Evolutionary conservation across 2,797 vertebrate genomes (phyloP).

Genomic region (Argyrosomus regius): DNA sequence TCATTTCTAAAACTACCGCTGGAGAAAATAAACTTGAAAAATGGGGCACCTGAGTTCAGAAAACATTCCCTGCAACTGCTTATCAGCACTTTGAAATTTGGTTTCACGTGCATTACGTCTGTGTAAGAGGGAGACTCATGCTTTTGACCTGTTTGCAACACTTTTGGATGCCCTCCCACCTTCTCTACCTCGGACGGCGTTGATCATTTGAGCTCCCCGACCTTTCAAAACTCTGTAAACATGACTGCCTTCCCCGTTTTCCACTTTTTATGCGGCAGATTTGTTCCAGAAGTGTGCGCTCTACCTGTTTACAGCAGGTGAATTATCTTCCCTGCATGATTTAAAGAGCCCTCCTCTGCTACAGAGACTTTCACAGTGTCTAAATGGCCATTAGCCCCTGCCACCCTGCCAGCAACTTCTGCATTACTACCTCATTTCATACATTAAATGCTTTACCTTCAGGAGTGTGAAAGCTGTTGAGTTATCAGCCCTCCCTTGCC

Average conservation of each 20-base stretch:
- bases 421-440: constrained; percentile 81
- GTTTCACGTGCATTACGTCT: constrained; percentile 3
- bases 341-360: constrained; percentile 10
- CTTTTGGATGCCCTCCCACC: background rate
- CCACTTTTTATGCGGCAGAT: constrained; percentile 20
- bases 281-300: constrained; percentile 34
- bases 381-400: constrained; percentile 54
- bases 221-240: background rate
- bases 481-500: constrained; percentile 61
- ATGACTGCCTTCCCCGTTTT: background rate
- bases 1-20: background rate
- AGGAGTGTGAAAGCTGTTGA: constrained; percentile 69
- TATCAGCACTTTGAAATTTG: constrained; percentile 37
- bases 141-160: constrained; percentile 18
- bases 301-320: constrained; percentile 75
- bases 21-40: background rate
- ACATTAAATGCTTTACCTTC: constrained; percentile 79
- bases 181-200: constrained; percentile 10
- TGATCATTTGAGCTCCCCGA: constrained; percentile 7
- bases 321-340: constrained; percentile 35
- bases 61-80: constrained; percentile 1
- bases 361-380: constrained; percentile 54
- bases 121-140: background rate
- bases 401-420: constrained; percentile 38
- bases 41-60: constrained; percentile 30